Percentiles rank a stretch among this genome's conserved stretches.
Evolutionary conservation across 2,797 vertebrate genomes (phyloP).

Genomic region (Sternotherus odoratus): DNA sequence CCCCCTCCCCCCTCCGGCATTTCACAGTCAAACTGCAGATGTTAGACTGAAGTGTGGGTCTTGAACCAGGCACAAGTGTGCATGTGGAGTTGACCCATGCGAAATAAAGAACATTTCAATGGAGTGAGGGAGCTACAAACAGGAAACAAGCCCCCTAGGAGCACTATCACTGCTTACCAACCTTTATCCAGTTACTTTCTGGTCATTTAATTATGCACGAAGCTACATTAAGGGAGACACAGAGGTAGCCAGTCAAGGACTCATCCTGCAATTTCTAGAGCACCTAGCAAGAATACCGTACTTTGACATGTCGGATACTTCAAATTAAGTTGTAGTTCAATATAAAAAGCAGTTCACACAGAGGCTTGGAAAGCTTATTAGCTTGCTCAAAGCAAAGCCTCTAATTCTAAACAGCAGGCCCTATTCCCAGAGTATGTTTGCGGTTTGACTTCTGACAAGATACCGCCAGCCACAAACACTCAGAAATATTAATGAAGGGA

Average conservation of each 20-base stretch:
- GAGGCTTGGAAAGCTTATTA: neutral
- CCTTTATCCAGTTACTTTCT: slow-evolving; percentile 1
- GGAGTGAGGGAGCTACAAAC: neutral
- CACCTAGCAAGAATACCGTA: neutral
- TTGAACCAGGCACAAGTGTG: neutral
- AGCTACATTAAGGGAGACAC: neutral
- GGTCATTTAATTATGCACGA: neutral
- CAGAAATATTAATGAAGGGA: neutral
- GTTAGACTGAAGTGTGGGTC: neutral
- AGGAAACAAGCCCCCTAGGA: neutral
- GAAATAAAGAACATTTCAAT: neutral
- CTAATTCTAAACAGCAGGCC: neutral
- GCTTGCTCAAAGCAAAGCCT: neutral
- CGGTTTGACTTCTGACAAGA: neutral
- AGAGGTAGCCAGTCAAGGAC: neutral
- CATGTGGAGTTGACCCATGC: no score
- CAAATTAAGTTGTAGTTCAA: neutral
- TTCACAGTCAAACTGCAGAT: neutral
- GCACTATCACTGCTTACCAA: neutral
- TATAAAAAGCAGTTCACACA: neutral
- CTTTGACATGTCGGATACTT: neutral
- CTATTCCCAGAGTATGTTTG: neutral
- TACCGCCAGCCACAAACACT: rapidly evolving
- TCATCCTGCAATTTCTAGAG: neutral
- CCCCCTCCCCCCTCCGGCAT: neutral